phyloP scores from a whole-genome alignment of 2,113 vertebrate species.

The Perognathus longimembris region DNA sequence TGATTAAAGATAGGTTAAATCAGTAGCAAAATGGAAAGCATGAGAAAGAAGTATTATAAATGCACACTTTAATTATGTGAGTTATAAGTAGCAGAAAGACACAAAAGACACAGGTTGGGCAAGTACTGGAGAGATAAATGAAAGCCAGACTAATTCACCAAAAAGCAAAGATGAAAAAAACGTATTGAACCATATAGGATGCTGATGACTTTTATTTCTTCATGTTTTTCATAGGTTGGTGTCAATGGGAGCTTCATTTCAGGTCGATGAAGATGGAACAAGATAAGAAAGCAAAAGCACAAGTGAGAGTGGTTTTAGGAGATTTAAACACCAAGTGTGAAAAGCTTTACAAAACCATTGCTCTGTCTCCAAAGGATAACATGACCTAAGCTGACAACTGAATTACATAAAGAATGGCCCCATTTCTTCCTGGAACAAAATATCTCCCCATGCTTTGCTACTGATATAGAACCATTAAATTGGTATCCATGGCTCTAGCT shows the following conservation, averaged over 20 bases:
- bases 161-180: not conserved
- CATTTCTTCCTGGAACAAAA: not conserved
- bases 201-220: not conserved
- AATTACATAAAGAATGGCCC: not conserved
- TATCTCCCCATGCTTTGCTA: not conserved
- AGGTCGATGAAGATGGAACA: not conserved
- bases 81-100: not conserved
- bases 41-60: not conserved
- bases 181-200: not conserved
- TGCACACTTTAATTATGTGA: not conserved
- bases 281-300: not conserved
- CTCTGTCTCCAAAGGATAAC: not conserved
- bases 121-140: too few species aligned
- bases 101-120: fast-evolving
- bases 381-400: not conserved
- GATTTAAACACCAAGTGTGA: not conserved
- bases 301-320: not conserved
- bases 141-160: not conserved
- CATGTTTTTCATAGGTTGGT: not conserved
- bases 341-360: not conserved
- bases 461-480: not conserved
- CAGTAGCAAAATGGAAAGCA: not conserved
- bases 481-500: not conserved
- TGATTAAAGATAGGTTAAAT: not conserved
- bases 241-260: not conserved